Evolutionary conservation across 2,113 vertebrate species (phyloP).

Genomic region (Sphaerodactylus townsendi): DNA sequence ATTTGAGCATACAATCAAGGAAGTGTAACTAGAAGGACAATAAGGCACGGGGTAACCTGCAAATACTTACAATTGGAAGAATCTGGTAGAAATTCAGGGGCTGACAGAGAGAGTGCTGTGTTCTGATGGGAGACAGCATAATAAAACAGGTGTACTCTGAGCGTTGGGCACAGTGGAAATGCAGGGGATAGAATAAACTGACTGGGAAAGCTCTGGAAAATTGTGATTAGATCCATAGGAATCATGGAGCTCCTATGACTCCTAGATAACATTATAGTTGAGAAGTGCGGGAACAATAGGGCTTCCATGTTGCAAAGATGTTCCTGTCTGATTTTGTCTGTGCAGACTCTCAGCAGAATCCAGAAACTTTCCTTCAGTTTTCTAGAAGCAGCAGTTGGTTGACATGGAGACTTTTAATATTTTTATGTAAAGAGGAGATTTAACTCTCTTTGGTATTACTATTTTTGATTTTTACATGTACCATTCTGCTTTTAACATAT

Average conservation of each 20-base stretch:
- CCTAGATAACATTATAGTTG: background rate
- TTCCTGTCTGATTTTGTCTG: background rate
- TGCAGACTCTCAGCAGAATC: background rate
- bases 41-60: too few relatives aligned
- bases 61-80: background rate
- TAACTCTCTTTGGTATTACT: background rate
- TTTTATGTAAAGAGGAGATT: background rate
- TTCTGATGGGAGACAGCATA: background rate
- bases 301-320: too few relatives aligned
- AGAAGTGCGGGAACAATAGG: background rate
- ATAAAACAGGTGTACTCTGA: background rate
- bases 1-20: background rate
- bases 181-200: background rate
- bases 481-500: background rate
- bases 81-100: background rate
- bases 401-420: background rate
- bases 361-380: background rate
- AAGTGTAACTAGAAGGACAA: background rate
- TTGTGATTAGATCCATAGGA: background rate
- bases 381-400: background rate
- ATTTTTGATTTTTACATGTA: background rate
- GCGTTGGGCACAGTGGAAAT: background rate
- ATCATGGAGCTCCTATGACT: too few relatives aligned
- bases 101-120: background rate
- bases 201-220: background rate